Percentiles rank a stretch among this genome's conserved stretches.
phyloP scores from a whole-genome alignment of 1,140 invertebrate genomes.

The Drosophila kurseongensis region DNA sequence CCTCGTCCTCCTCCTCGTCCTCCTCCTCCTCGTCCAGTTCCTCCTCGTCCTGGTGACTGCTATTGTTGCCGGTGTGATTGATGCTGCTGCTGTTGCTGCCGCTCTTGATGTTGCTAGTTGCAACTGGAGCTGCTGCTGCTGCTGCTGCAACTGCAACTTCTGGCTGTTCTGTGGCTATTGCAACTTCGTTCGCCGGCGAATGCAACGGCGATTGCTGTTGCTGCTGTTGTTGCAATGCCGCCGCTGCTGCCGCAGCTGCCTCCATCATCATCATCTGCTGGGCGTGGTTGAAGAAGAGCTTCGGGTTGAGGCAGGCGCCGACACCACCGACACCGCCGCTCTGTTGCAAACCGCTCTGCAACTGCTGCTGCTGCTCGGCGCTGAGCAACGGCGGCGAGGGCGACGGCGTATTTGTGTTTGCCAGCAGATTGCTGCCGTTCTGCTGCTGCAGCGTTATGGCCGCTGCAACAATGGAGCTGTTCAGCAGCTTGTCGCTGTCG shows the following conservation, averaged over 20 bases:
- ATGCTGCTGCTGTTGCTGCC: slow-evolving; percentile 10
- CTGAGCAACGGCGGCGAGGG: slow-evolving; percentile 81
- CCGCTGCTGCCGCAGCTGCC: slow-evolving; percentile 77
- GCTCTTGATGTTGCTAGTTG: slow-evolving; percentile 26
- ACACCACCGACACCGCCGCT: slow-evolving; percentile 65
- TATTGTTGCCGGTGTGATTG: slow-evolving; percentile 25
- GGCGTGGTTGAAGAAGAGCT: slow-evolving; percentile 82
- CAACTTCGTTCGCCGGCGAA: slow-evolving; percentile 55
- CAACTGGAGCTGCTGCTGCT: neutral
- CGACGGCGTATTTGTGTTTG: slow-evolving; percentile 77
- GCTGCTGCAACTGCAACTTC: slow-evolving; percentile 6
- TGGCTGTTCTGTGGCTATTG: neutral
- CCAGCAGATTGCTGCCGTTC: slow-evolving; percentile 83
- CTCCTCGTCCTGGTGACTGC: slow-evolving; percentile 26
- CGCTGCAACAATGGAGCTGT: slow-evolving; percentile 75
- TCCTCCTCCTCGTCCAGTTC: slow-evolving; percentile 30
- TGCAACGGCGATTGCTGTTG: slow-evolving; percentile 73
- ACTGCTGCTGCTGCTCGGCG: slow-evolving; percentile 73
- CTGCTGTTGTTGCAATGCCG: slow-evolving; percentile 66
- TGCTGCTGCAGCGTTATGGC: slow-evolving; percentile 81
- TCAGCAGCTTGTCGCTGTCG: slow-evolving; percentile 54
- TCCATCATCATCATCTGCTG: slow-evolving; percentile 84
- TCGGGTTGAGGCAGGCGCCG: slow-evolving; percentile 77
- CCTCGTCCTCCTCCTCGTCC: slow-evolving; percentile 39
- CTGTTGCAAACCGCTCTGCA: slow-evolving; percentile 69